Base-by-base conservation (phyloP, 2,888 invertebrate species). In the Agonopterix subpropinquella region DNA sequence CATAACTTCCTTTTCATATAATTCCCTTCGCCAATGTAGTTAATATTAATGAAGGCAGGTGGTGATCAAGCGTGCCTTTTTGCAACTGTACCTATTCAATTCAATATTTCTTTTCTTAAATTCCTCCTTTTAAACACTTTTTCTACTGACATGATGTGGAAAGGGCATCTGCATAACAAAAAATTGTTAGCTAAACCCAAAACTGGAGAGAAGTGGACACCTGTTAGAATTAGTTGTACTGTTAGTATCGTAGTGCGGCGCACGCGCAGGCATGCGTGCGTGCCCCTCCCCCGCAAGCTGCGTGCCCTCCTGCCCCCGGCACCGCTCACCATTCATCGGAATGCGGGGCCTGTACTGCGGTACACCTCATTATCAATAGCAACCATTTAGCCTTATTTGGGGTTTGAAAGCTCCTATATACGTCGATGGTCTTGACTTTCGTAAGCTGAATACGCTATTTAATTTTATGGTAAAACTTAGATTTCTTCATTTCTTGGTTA, bases 261-360 rank as follows among this genome's bases (percentile, higher is more conserved):
- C 79, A 80, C 82, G 82, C 83, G 81, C 78, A 77, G 80, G 81
- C 78, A 83, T 80, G 77, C 75, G 75, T 71, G 66, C 70, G 53
- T 51, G 47, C 57, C 57, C 58, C 54, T 47, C 37, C 51, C 53
- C 59, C 56, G 44, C 55, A 51, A 47, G 51, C 56, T 57, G 55
- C 56, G 59, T 57, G 60, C 69, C 66, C 67, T 7, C 28, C 39
- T 37, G 44, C 49, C 48, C 45, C 41, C 48, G 48, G 48, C 47
- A 42, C 66, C 69, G 64, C 64, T 62, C 71, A 73, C 76, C 77
- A 80, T 81, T 81, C 78, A 80, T 80, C 64, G 81, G 81, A 83
- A 84, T 84, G 83, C 77, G 76, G 73, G 70, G 70, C 67, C 65
- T 74, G 74, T 77, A 77, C 77, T 77, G 70, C 59, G 58, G 69